Base-by-base conservation (phyloP, 2,888 invertebrate genomes). In the Zaprionus obscuricornis region DNA sequence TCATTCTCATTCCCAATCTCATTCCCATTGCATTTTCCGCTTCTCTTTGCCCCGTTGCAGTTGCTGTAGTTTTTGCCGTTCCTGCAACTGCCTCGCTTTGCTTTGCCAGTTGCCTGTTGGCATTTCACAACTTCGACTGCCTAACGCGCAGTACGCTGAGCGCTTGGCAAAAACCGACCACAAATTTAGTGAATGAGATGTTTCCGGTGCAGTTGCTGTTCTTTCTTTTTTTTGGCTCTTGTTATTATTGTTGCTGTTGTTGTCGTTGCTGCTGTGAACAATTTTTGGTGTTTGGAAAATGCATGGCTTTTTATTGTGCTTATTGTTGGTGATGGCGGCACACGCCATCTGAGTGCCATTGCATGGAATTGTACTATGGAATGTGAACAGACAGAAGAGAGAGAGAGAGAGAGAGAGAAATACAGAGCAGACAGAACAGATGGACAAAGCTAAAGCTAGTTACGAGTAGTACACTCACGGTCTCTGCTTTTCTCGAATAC, bases 171-270 rank as follows among this genome's bases (percentile, higher is more conserved):
- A 69, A 75, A 72, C 62, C 74, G 81, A 81, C 87, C 87, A 78
- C 85, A 84, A 86, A 85, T 85, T 85, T 81, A 83, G 87, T 85
- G 87, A 86, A 85, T 85, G 87, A 85, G 87, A 83, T 85, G 85
- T 83, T 85, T 86, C 85, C 87, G 87, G 71, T 85, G 85, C 78
- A 82, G 86, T 86, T 78, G 86, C 82, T 70, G 64, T 66, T 73
- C 66, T 62, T 47, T 58, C 16, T 45, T 37, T 24, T 50, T 33
- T 18, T 45, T 50, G 43, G 58, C 13, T n/a, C n/a, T n/a, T 49
- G 47, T 43, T 59, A 56, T 39, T 60, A 51, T 55, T 63, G 56
- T 22, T 43, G 40, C 22, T 56, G 18, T 7, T 65, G 42, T 5
- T 60, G 65, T 39, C 55, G 57, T 40, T 40, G 62, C 55, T 56